A percentile compares a stretch with the other conserved stretches of the same genome.
Conservation (phyloP, 2,888 invertebrate species). For the Cantharis nigra region DNA sequence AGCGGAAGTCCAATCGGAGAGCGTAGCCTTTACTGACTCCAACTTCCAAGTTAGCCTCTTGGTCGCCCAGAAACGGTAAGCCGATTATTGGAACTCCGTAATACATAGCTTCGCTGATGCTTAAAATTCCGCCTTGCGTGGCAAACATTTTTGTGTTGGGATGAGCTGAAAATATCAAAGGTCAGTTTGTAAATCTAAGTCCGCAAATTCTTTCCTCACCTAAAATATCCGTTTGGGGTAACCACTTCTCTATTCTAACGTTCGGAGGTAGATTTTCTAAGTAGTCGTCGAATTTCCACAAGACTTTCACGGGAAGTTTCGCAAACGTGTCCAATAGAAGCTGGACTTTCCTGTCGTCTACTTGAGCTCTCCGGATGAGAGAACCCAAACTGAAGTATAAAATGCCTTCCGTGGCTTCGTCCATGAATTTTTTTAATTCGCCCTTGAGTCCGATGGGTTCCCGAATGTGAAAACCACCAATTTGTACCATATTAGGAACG, state of each 20-base stretch:
- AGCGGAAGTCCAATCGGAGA: not conserved
- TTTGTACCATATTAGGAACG: constrained; percentile 44
- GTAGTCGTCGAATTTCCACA: constrained; percentile 68
- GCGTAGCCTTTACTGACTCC: not conserved
- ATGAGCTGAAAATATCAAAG: not conserved
- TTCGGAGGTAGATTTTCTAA: constrained; percentile 55
- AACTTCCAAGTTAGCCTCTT: not conserved
- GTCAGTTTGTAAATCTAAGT: not conserved
- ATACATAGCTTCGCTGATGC: not conserved
- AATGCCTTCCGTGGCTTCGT: constrained; percentile 37
- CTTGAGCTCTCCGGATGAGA: constrained; percentile 30
- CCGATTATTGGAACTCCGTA: not conserved
- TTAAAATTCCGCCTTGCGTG: constrained; percentile 4
- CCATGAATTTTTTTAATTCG: constrained; percentile 36
- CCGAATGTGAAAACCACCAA: constrained; percentile 43
- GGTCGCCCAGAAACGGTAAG: not conserved
- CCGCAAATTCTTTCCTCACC: constrained; percentile 23
- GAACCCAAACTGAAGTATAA: constrained; percentile 41
- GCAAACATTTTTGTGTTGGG: not conserved
- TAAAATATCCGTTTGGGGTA: no score
- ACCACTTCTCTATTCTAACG: no score
- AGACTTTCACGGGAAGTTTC: constrained; percentile 62
- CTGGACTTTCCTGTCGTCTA: constrained; percentile 29
- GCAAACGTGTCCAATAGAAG: constrained; percentile 61
- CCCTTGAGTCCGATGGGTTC: constrained; percentile 20